These are phyloP conservation scores for Linepithema humile DNA, from an alignment of 1,140 invertebrate species.

Conservation along the genomic window DNA sequence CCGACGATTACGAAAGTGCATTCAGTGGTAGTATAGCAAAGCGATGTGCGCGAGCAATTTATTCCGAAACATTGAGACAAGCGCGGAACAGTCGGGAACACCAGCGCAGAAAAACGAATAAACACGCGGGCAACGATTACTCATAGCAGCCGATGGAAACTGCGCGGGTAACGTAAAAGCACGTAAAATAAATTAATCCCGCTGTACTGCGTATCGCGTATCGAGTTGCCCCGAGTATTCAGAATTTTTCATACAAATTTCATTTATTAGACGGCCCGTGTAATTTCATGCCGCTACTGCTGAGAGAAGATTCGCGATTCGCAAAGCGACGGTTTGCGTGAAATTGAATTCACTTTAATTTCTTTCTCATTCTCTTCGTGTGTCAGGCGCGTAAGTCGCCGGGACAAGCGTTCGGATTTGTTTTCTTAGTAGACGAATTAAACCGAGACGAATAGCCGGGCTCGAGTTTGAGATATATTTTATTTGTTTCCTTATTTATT, in stretches of 20 bases:
- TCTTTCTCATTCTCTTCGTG: neutral
- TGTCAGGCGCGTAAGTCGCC: neutral
- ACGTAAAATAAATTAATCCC: neutral
- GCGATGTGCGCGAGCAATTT: neutral
- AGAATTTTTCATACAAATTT: neutral
- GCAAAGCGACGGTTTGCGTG: neutral
- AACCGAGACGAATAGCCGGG: too few species aligned
- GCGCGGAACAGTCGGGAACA: neutral
- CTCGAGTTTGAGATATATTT: neutral
- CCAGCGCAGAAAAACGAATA: neutral
- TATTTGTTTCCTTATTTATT: neutral
- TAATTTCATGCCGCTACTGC: neutral
- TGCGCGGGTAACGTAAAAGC: neutral
- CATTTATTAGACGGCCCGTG: neutral
- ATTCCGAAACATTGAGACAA: slow-evolving; percentile 7
- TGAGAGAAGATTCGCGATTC: neutral
- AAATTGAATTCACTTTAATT: slow-evolving; percentile 35
- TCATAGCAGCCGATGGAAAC: neutral
- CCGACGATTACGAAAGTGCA: neutral
- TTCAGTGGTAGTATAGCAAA: neutral
- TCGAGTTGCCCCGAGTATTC: neutral
- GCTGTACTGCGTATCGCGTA: neutral
- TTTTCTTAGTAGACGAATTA: neutral
- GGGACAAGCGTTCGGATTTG: neutral
- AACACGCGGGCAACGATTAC: neutral